phyloP scores from a whole-genome alignment of 1,140 invertebrate genomes.

The Megathymus violae region DNA sequence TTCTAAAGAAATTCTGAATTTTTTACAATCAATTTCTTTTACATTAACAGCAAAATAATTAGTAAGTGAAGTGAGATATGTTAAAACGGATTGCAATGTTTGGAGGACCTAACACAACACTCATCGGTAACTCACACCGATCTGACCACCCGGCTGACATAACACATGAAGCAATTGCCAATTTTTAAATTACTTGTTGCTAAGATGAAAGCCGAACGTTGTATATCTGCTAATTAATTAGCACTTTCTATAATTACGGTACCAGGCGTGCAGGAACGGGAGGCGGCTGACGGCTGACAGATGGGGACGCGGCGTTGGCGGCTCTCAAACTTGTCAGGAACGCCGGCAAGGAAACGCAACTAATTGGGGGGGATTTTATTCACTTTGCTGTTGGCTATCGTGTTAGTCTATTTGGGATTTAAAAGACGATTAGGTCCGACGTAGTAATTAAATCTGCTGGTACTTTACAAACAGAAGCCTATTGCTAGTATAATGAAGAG shows the following conservation, averaged over 20 bases:
- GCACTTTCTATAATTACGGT: conserved; percentile 64
- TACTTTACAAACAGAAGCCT: too few species aligned
- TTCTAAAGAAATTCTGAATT: too few species aligned
- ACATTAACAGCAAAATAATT: neutral
- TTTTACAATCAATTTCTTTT: too few species aligned
- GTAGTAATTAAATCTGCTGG: too few species aligned
- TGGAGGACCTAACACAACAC: conserved; percentile 1
- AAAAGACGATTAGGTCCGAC: neutral
- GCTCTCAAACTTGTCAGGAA: conserved; percentile 62
- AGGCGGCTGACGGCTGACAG: conserved; percentile 68
- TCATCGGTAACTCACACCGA: conserved; percentile 18
- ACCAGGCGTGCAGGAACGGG: conserved; percentile 54
- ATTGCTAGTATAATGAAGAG: too few species aligned
- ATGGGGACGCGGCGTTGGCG: conserved; percentile 70
- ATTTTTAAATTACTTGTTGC: conserved; percentile 58
- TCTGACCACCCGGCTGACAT: conserved; percentile 8
- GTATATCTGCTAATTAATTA: conserved; percentile 75
- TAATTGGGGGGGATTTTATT: conserved; percentile 72
- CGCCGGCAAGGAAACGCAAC: conserved; percentile 55
- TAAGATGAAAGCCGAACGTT: conserved; percentile 50
- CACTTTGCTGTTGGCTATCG: conserved; percentile 32
- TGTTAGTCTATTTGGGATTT: conserved; percentile 6
- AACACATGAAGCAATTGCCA: conserved; percentile 40
- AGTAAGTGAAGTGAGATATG: neutral
- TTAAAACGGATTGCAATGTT: neutral